phyloP scores from a whole-genome alignment of 1,140 invertebrate species.

The Macrocentrus cingulum region DNA sequence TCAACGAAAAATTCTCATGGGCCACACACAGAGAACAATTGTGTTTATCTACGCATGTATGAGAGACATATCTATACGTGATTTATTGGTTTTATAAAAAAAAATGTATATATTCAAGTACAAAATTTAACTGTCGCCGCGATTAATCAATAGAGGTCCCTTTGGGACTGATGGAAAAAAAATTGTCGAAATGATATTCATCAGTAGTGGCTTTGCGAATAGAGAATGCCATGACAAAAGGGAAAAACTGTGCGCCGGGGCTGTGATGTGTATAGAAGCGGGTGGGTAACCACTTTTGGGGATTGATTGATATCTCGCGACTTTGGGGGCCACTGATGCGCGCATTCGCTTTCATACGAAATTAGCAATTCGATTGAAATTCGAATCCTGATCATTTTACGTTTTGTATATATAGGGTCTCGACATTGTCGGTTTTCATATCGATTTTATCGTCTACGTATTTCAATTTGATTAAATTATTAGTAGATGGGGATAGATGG shows the following conservation, averaged over 20 bases:
- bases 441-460: neutral
- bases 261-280: slow-evolving; percentile 13
- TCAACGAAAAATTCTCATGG: slow-evolving; percentile 50
- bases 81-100: slow-evolving; percentile 1
- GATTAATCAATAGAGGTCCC: slow-evolving; percentile 33
- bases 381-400: slow-evolving; percentile 31
- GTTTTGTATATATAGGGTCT: slow-evolving; percentile 10
- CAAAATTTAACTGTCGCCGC: slow-evolving; percentile 22
- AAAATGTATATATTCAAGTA: slow-evolving; percentile 6
- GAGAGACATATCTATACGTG: neutral
- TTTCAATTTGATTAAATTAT: no score
- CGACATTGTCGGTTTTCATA: slow-evolving; percentile 12
- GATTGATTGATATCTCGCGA: slow-evolving; percentile 40
- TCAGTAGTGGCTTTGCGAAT: slow-evolving; percentile 25
- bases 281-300: slow-evolving; percentile 32
- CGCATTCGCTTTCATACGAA: slow-evolving; percentile 11
- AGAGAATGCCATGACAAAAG: slow-evolving; percentile 32
- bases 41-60: neutral
- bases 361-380: slow-evolving; percentile 40
- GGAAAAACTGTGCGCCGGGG: no score
- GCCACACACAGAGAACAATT: neutral
- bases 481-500: no score
- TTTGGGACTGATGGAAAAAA: slow-evolving; percentile 17
- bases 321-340: slow-evolving; percentile 16
- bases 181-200: slow-evolving; percentile 31